phyloP scores from a whole-genome alignment of 2,113 vertebrate species.

The Rhadina sibilatrix region DNA sequence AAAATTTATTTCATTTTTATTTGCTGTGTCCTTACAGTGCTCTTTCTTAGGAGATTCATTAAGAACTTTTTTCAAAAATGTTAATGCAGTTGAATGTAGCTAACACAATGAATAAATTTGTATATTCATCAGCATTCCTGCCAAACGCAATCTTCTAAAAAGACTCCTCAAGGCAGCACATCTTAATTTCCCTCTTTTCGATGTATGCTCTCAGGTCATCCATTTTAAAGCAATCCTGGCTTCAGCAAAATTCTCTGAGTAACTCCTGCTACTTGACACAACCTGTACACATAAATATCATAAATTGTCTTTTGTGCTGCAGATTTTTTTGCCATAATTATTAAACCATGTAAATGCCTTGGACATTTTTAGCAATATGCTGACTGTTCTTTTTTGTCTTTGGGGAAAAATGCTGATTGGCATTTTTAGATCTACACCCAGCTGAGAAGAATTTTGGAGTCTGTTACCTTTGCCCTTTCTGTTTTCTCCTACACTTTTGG shows the following conservation, averaged over 20 bases:
- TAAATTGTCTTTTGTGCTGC: not conserved
- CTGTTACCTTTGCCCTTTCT: not conserved
- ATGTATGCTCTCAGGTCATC: not conserved
- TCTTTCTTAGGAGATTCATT: not conserved
- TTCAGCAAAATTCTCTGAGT: not conserved
- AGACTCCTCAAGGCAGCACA: not conserved
- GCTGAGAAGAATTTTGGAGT: not conserved
- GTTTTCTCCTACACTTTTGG: not conserved
- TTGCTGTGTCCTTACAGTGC: not conserved
- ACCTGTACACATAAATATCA: not conserved
- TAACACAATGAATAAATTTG: not conserved
- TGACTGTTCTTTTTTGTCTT: not conserved
- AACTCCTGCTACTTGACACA: not conserved
- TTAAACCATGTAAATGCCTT: not conserved
- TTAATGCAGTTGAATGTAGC: not conserved
- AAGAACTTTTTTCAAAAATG: not conserved
- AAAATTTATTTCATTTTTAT: not conserved
- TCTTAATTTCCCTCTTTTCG: not conserved
- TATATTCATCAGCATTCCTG: not conserved
- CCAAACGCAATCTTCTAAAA: not conserved
- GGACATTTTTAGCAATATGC: not conserved
- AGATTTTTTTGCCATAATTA: not conserved
- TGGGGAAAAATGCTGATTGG: fast-evolving
- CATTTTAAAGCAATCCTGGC: not conserved
- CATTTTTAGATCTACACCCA: not conserved